Base-by-base conservation (phyloP, 1,140 invertebrate genomes). In the Archegozetes longisetosus region DNA sequence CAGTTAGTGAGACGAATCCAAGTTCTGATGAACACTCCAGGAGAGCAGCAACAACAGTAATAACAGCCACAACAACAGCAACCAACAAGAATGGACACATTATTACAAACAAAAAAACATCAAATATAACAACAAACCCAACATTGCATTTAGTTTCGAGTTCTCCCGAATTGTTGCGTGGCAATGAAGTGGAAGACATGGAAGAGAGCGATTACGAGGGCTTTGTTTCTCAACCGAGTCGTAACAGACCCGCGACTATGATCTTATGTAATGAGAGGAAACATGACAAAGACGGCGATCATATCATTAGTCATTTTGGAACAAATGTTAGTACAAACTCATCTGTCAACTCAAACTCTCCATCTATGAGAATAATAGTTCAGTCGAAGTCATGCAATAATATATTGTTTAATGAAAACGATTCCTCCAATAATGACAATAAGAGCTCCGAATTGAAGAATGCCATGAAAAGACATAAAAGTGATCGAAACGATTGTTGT, bases 331-430 rank as follows among this genome's bases (percentile, higher is more conserved):
- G n/a, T 53, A 46, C 12, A 51, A 48, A 29, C 27, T 6, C 20
- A 49, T 17, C 24, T 29, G 9, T 32, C n/a, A 46, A 20, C 25
- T 29, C 52, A 46, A 47, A 25, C 20, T 23, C 58, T 22, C 62
- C 62, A n/a, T 63, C 62, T 1, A 32, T 63, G 29, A 23, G 58
- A 28, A 50, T 63, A 14, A 63, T 63, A n/a, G 46, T 63, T 26
- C 62, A 63, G 48, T 63, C 62, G n/a, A 63, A 63, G 29, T 63
- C 62, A 17, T 57, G 61, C 20, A 63, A 63, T 53, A 60, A 63
- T 26, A 63, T 63, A 57, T 53, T 50, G 14, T 48, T 60, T n/a
- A 26, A n/a, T 40, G 53, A 60, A 53, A 20, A 53, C 28, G 20
- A 23, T 32, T n/a, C 56, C 26, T 6, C 23, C 51, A 47, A 57